Base-by-base conservation (phyloP, 2,113 vertebrate species). In the Festucalex cinctus region DNA sequence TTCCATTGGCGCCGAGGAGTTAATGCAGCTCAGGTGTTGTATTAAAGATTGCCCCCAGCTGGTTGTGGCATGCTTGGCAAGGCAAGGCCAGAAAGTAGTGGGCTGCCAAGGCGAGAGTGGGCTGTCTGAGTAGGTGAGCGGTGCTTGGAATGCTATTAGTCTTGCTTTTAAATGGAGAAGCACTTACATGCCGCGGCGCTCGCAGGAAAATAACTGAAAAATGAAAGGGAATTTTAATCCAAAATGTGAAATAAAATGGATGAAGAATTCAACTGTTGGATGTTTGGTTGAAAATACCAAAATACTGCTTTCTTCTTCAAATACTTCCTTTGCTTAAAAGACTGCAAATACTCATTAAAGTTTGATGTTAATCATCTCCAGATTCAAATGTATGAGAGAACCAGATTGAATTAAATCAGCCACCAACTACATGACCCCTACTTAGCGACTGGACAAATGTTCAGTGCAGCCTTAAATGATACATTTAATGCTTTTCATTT, bases 11-110 rank as follows among this genome's bases (percentile, higher is more conserved):
- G 61, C 76, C 71, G 71, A 80, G 7, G 72, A 81, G 78, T 75
- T 82, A 82, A 84, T 80, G 80, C 59, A 60, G 77, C 74, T 81
- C 84, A 88, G 85, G 88, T 89, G 83, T 82, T 83, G 86, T 83
- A 88, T 73, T 85, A 81, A 84, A 80, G 81, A 88, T 84, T 81
- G 80, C 77, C 69, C 86, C 77, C 86, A 85, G 84, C 84, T 83
- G 86, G 80, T 83, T 72, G 74, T 19, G 71, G 79, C 79, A 76
- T 68, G 83, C 75, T 86, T 84, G 88, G 86, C 86, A 84, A 68
- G 58, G 75, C 53, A 24, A 46, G 77, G 71, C 65, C 22, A 59
- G 77, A 71, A 71, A 10, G 0, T 73, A 73, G 73, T 60, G 81
- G 87, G 80, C 78, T 71, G 68, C 74, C 7, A 48, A 73, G 73